phyloP scores from a whole-genome alignment of 2,113 vertebrate genomes.

The Myocastor coypus region DNA sequence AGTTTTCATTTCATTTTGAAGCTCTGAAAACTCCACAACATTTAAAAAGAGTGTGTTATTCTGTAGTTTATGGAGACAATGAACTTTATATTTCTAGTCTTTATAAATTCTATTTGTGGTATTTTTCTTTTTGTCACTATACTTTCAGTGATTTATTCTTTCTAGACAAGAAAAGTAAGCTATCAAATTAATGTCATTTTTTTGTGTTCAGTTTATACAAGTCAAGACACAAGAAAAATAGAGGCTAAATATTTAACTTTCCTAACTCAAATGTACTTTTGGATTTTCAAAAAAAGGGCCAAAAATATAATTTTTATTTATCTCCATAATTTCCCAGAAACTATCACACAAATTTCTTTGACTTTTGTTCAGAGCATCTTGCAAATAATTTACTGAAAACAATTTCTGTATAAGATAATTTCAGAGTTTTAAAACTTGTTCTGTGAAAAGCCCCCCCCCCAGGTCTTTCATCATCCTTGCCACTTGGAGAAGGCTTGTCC shows the following conservation, averaged over 20 bases:
- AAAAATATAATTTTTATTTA: neutral
- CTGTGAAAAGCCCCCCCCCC: neutral
- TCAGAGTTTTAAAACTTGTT: neutral
- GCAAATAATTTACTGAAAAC: neutral
- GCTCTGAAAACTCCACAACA: conserved; percentile 43
- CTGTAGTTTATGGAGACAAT: conserved; percentile 44
- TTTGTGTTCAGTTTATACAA: neutral
- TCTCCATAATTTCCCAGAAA: neutral
- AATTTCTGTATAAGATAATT: neutral
- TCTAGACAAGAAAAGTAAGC: neutral
- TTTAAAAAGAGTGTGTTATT: conserved; percentile 52
- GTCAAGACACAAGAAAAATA: neutral
- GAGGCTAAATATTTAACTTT: neutral
- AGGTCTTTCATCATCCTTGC: neutral
- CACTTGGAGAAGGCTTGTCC: neutral
- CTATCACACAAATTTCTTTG: neutral
- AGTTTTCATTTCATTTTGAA: conserved; percentile 68
- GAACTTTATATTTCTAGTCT: conserved; percentile 40
- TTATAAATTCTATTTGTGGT: conserved; percentile 44
- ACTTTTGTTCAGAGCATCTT: neutral
- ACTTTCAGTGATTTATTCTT: neutral
- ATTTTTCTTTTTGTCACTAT: conserved; percentile 2
- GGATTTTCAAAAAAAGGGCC: neutral
- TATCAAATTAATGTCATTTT: neutral
- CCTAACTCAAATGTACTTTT: conserved; percentile 10